Evolutionary conservation across 2,113 vertebrate genomes (phyloP).

Genomic region (Malurus melanocephalus): DNA sequence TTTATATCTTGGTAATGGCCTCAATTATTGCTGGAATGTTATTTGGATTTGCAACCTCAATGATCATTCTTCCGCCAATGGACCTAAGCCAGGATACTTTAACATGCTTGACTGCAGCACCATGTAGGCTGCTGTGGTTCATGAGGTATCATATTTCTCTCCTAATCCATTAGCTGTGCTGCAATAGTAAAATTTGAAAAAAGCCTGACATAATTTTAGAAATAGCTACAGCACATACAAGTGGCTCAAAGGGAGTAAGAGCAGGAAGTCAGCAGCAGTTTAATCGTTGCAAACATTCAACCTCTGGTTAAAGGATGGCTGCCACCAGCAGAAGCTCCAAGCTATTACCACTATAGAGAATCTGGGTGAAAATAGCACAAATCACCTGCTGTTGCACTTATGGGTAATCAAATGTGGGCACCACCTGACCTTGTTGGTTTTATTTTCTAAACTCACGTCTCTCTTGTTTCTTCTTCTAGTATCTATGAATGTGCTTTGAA

Average conservation of each 20-base stretch:
- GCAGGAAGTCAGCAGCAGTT: neutral
- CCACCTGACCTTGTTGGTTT: neutral
- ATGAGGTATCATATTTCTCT: neutral
- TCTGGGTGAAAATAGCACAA: neutral
- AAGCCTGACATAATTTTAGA: neutral
- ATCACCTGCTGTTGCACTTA: neutral
- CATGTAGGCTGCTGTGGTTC: neutral
- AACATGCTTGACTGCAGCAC: neutral
- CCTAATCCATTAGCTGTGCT: neutral
- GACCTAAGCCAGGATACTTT: constrained; percentile 4
- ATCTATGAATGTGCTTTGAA: neutral
- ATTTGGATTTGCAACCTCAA: constrained; percentile 13
- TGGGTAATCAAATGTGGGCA: neutral
- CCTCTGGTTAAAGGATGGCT: neutral
- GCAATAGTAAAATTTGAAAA: neutral
- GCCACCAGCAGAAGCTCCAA: neutral
- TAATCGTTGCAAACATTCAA: neutral
- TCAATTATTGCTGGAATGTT: constrained; percentile 25
- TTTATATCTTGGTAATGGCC: constrained; percentile 17
- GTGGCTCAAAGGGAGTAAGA: neutral
- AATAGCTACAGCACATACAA: neutral
- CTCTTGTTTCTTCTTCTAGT: neutral
- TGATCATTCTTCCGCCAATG: neutral
- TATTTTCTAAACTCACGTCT: neutral
- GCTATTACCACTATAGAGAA: neutral